Percentiles rank a stretch among this genome's conserved stretches.
Evolutionary conservation across 2,113 vertebrate species (phyloP).

Genomic region (Amazona guildingii): DNA sequence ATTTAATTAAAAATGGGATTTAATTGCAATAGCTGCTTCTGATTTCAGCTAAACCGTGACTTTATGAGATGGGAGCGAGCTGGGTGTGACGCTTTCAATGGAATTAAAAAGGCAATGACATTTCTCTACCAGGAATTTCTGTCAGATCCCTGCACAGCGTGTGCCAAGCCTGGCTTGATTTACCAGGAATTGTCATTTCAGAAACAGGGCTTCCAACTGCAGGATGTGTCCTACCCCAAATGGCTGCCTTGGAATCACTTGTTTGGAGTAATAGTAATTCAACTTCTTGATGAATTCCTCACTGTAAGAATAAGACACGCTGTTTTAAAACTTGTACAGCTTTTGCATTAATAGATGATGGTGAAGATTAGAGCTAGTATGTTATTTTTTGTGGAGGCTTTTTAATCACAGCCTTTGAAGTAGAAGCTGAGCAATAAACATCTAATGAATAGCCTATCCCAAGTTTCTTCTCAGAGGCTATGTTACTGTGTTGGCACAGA

Average conservation of each 20-base stretch:
- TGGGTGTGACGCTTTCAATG: not conserved
- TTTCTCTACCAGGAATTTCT: not conserved
- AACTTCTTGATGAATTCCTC: slow-evolving; percentile 49
- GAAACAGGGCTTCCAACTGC: not conserved
- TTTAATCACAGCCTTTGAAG: slow-evolving; percentile 52
- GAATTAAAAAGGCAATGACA: not conserved
- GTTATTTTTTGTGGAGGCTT: slow-evolving; percentile 46
- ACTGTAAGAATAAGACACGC: slow-evolving; percentile 47
- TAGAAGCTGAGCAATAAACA: slow-evolving; percentile 66
- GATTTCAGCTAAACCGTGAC: not conserved
- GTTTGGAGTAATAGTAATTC: slow-evolving; percentile 55
- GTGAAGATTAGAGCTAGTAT: slow-evolving; percentile 62
- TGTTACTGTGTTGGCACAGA: slow-evolving; percentile 42
- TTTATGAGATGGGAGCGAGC: not conserved
- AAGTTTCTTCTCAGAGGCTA: slow-evolving; percentile 69
- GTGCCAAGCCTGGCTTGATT: not conserved
- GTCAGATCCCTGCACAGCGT: not conserved
- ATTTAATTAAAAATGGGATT: not conserved
- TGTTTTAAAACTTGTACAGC: slow-evolving; percentile 63
- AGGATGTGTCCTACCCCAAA: not conserved
- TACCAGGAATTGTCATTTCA: not conserved
- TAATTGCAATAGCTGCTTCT: not conserved
- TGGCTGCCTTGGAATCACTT: slow-evolving; percentile 34
- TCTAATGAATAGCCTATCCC: slow-evolving; percentile 62
- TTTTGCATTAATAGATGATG: slow-evolving; percentile 51